Percentiles rank a stretch among this genome's conserved stretches.
Evolutionary conservation across 2,888 invertebrate species (phyloP).

Genomic region (Conus canariensis): DNA sequence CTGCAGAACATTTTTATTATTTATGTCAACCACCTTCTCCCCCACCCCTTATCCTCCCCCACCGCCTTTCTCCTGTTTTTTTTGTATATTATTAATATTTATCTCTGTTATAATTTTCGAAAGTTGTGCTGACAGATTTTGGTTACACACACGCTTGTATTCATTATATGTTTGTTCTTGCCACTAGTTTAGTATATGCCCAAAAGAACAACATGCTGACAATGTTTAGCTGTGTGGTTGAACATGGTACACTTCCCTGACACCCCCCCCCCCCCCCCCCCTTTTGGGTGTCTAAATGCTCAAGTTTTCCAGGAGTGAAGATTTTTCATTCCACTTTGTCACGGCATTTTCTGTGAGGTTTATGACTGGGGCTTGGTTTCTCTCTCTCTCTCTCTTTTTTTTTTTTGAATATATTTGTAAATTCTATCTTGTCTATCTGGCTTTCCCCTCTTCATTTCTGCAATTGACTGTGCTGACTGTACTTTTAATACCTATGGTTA

Average conservation of each 20-base stretch:
- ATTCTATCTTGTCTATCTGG: background rate
- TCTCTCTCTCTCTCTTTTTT: background rate
- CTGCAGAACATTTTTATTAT: too few species aligned
- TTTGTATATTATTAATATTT: too few species aligned
- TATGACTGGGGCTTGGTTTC: background rate
- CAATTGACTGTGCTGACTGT: background rate
- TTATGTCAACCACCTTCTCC: too few species aligned
- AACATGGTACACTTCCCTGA: background rate
- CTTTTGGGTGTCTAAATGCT: background rate
- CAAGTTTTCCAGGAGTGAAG: slow-evolving; percentile 44
- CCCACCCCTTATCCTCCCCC: too few species aligned
- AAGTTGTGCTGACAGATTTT: background rate
- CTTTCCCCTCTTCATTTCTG: background rate
- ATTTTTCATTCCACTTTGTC: slow-evolving; percentile 37
- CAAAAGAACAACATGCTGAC: too few species aligned
- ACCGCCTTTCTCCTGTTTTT: too few species aligned
- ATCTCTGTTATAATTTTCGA: background rate
- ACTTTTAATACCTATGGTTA: background rate
- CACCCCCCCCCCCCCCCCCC: too few species aligned
- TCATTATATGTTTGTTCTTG: background rate
- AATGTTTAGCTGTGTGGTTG: background rate
- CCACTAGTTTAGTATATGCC: background rate
- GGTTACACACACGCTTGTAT: background rate
- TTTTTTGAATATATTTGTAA: background rate
- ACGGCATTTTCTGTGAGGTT: background rate